phyloP scores from a whole-genome alignment of 2,888 invertebrate species.

The Tetramorium bicarinatum region DNA sequence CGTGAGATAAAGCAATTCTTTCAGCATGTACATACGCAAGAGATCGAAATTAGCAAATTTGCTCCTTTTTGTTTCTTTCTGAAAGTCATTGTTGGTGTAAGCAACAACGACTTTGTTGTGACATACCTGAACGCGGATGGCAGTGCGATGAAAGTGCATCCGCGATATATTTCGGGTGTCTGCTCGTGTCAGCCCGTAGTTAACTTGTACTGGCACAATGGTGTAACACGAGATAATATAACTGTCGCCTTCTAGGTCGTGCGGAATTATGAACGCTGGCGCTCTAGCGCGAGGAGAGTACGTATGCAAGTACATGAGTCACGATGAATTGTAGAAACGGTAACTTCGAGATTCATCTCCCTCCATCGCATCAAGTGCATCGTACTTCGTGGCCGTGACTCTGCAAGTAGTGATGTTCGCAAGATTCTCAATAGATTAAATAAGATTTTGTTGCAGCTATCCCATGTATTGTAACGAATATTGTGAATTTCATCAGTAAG shows the following conservation, averaged over 20 bases:
- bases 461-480: too few species aligned
- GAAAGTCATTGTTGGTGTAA: not conserved
- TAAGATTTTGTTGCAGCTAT: not conserved
- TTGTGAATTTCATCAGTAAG: too few species aligned
- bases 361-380: too few species aligned
- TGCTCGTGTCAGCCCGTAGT: not conserved
- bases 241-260: not conserved
- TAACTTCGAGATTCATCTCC: not conserved
- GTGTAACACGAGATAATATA: not conserved
- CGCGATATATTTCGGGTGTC: not conserved
- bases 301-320: not conserved
- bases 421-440: not conserved
- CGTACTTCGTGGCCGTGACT: too few species aligned
- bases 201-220: not conserved
- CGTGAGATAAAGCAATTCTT: not conserved
- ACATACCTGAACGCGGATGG: not conserved
- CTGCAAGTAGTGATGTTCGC: too few species aligned
- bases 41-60: not conserved
- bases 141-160: not conserved
- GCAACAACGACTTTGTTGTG: not conserved
- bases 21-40: not conserved
- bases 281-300: not conserved
- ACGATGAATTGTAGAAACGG: conserved; percentile 3
- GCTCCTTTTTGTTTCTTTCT: not conserved
- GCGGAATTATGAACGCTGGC: not conserved